Conservation (phyloP, 2,113 vertebrate species). For the Uropsilus gracilis region DNA sequence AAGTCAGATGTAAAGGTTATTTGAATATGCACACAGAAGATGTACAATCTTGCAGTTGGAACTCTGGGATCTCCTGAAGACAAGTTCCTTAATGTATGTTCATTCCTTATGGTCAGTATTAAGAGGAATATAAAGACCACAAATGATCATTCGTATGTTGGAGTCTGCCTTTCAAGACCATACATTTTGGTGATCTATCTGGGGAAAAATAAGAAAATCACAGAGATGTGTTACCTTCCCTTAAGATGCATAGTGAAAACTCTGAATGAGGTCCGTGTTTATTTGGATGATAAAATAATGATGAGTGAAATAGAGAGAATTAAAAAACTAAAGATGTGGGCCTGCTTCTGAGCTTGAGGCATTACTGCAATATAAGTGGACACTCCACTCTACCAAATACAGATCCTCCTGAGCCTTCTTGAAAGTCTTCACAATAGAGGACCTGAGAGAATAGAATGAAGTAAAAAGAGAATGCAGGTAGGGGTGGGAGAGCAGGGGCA, state of each 20-base stretch:
- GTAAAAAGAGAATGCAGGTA: not conserved
- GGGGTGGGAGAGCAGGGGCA: not conserved
- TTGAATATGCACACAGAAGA: not conserved
- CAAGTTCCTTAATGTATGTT: constrained; percentile 13
- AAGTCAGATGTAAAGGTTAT: constrained; percentile 60
- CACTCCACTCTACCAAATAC: not conserved
- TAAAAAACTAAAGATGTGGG: not conserved
- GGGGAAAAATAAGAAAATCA: constrained; percentile 25
- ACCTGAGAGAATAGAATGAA: not conserved
- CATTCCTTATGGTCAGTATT: constrained; percentile 10
- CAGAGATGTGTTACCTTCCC: not conserved
- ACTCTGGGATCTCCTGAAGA: not conserved
- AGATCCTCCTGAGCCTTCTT: not conserved
- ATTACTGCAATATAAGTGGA: constrained; percentile 10
- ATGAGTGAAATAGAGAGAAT: constrained; percentile 16
- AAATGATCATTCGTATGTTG: not conserved
- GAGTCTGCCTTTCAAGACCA: constrained; percentile 6
- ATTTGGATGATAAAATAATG: not conserved
- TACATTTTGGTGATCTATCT: not conserved
- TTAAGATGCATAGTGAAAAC: not conserved
- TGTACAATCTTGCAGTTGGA: not conserved
- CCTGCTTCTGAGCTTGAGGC: not conserved
- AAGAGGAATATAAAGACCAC: not conserved
- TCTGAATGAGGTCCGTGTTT: not conserved
- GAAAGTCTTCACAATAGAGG: not conserved